These are phyloP conservation scores for Cheilosia vulpina DNA, from an alignment of 2,888 invertebrate genomes.

Conservation along the genomic window DNA sequence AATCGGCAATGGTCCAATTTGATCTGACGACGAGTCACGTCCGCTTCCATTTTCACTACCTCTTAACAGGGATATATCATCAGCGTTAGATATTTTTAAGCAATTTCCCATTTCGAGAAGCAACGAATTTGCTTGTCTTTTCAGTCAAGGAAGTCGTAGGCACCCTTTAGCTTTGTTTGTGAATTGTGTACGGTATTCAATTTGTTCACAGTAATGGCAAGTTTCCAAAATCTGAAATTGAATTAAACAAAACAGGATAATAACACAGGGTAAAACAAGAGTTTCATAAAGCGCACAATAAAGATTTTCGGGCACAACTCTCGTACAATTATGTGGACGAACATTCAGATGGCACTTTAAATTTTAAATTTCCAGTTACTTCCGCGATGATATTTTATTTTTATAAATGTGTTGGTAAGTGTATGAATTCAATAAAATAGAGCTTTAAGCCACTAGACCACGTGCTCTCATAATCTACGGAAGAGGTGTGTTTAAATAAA, in stretches of 20 bases:
- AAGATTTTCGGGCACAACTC: too few species aligned
- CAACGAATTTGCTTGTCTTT: background rate
- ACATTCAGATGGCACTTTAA: too few species aligned
- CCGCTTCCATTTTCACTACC: slow-evolving; percentile 86
- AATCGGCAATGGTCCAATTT: slow-evolving; percentile 85
- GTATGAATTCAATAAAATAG: too few species aligned
- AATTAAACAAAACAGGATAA: background rate
- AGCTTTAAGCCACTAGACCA: too few species aligned
- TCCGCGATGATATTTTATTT: too few species aligned
- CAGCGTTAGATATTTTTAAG: slow-evolving; percentile 87
- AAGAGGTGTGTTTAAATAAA: too few species aligned
- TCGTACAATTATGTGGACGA: too few species aligned
- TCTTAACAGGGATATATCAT: slow-evolving; percentile 87
- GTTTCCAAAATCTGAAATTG: background rate
- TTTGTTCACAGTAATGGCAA: slow-evolving; percentile 6
- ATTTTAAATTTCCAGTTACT: too few species aligned
- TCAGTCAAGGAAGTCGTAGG: background rate
- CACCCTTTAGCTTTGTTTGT: background rate
- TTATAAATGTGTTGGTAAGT: too few species aligned
- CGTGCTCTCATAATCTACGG: too few species aligned
- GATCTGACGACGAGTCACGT: slow-evolving; percentile 86
- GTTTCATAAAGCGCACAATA: too few species aligned
- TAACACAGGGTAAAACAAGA: too few species aligned
- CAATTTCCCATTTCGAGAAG: slow-evolving; percentile 87
- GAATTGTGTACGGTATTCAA: background rate